Conservation (phyloP, 2,888 invertebrate genomes). For the Brachypalpus laphriformis region DNA sequence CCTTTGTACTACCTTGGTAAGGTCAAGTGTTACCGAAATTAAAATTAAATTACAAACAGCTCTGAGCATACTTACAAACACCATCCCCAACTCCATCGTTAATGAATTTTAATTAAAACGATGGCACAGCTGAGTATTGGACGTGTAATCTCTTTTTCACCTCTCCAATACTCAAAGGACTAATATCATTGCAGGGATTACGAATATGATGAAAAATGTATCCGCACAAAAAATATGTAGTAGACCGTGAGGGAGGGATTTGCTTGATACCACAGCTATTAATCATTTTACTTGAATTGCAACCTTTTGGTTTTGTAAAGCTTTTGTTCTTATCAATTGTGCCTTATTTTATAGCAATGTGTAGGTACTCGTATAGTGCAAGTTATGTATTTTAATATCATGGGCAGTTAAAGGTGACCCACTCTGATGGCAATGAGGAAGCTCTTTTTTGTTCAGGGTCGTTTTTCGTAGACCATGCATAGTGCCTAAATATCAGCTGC, state of each 20-base stretch:
- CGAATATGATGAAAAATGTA: conserved; percentile 24
- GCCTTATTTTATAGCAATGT: neutral
- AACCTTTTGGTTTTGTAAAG: neutral
- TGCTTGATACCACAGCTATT: neutral
- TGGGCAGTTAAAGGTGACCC: too few species aligned
- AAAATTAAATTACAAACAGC: neutral
- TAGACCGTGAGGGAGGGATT: neutral
- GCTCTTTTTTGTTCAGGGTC: too few species aligned
- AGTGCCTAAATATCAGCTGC: too few species aligned
- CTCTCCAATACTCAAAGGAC: conserved; percentile 15
- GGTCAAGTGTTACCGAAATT: neutral
- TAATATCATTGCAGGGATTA: conserved; percentile 14
- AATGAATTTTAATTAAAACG: conserved; percentile 17
- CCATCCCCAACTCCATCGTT: neutral
- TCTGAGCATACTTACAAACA: neutral
- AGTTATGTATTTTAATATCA: too few species aligned
- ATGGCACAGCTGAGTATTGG: neutral
- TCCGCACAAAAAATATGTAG: neutral
- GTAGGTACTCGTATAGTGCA: too few species aligned
- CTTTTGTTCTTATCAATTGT: neutral
- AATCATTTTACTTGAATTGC: conserved; percentile 12
- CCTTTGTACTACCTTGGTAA: neutral
- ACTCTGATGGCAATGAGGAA: too few species aligned
- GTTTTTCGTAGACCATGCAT: too few species aligned
- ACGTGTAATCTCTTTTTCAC: conserved; percentile 6